These are phyloP conservation scores for Petrophora chlorosata DNA, from an alignment of 2,888 invertebrate species.

Conservation along the genomic window DNA sequence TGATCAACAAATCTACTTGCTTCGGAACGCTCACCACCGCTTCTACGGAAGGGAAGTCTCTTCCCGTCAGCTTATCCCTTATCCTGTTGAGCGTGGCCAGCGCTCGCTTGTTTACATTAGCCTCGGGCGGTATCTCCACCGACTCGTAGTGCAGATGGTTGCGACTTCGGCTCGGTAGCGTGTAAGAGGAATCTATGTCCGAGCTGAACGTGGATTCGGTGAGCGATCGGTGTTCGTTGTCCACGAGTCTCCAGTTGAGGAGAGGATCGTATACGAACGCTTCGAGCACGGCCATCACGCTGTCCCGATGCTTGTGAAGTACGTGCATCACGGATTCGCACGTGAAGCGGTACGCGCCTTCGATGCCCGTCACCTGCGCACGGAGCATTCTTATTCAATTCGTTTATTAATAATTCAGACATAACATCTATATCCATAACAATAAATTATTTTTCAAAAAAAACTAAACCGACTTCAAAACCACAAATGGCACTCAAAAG, in stretches of 20 bases:
- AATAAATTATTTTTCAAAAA: too few species aligned
- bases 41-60: slow-evolving; percentile 91
- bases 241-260: slow-evolving; percentile 95
- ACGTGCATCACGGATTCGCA: slow-evolving; percentile 99
- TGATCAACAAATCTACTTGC: slow-evolving; percentile 97
- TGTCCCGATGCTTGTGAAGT: slow-evolving; percentile 96
- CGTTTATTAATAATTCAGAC: too few species aligned
- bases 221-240: slow-evolving; percentile 68
- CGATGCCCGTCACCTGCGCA: slow-evolving; percentile 94
- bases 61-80: slow-evolving; percentile 96
- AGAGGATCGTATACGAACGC: slow-evolving; percentile 99
- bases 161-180: slow-evolving; percentile 66
- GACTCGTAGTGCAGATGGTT: slow-evolving; percentile 72
- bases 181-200: slow-evolving; percentile 69
- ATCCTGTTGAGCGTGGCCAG: slow-evolving; percentile 95
- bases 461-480: too few species aligned
- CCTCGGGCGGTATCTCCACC: slow-evolving; percentile 86
- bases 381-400: too few species aligned
- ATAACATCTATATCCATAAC: too few species aligned
- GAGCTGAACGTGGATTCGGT: slow-evolving; percentile 73
- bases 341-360: slow-evolving; percentile 97
- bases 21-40: slow-evolving; percentile 91
- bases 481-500: too few species aligned
- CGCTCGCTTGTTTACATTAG: slow-evolving; percentile 94
- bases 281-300: slow-evolving; percentile 98